Evolutionary conservation across 1,140 invertebrate species (phyloP).

Genomic region (Medauroidea extradentata): DNA sequence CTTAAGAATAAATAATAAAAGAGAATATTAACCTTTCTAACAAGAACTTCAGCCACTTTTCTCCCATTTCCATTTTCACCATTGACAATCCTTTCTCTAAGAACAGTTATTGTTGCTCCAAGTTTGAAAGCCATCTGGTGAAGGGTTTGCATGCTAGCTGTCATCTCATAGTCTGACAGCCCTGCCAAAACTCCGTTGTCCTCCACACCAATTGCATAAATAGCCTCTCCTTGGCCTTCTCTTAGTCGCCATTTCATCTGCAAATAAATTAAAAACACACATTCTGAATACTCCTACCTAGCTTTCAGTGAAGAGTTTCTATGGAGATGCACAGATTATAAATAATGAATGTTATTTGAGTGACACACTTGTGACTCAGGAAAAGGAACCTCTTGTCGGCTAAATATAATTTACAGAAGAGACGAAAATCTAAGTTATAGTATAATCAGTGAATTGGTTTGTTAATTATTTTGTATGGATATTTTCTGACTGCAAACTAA

Average conservation of each 20-base stretch:
- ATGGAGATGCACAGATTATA: too few relatives aligned
- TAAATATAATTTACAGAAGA: too few relatives aligned
- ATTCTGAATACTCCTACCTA: background rate
- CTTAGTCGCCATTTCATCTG: conserved; percentile 84
- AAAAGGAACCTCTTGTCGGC: too few relatives aligned
- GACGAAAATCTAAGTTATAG: too few relatives aligned
- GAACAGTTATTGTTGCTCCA: conserved; percentile 71
- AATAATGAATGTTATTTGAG: too few relatives aligned
- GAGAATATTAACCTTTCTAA: conserved; percentile 84
- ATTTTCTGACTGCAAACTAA: too few relatives aligned
- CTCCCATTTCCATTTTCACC: conserved; percentile 39
- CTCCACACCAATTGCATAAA: conserved; percentile 95
- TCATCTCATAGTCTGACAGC: conserved; percentile 72
- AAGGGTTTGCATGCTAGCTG: conserved; percentile 75
- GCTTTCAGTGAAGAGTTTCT: too few relatives aligned
- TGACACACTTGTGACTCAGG: too few relatives aligned
- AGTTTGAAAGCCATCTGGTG: conserved; percentile 79
- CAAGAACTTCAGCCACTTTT: conserved; percentile 80
- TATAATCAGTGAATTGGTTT: too few relatives aligned
- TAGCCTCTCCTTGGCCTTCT: conserved; percentile 88
- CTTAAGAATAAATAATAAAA: too few relatives aligned
- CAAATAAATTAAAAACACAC: conserved; percentile 7
- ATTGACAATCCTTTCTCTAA: conserved; percentile 48
- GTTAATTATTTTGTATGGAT: too few relatives aligned
- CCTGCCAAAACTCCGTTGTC: conserved; percentile 86